Evolutionary conservation across 2,113 vertebrate genomes (phyloP).

Genomic region (Chionomys nivalis): DNA sequence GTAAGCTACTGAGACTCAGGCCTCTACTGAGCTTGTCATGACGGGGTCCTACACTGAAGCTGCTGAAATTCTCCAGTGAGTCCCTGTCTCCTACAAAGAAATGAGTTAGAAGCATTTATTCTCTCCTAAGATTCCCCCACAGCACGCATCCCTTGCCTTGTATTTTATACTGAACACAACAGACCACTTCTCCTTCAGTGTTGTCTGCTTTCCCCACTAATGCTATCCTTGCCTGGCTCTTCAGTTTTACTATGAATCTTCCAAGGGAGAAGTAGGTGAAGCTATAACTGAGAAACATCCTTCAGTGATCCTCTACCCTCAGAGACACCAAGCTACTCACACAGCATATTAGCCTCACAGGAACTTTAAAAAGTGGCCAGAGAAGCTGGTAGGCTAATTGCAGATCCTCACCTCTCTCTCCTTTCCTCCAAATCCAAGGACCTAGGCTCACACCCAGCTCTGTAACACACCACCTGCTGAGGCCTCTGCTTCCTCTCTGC

Average conservation of each 20-base stretch:
- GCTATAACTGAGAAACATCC: background rate
- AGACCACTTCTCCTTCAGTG: background rate
- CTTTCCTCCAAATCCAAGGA: no score
- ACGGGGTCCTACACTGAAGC: background rate
- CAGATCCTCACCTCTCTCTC: no score
- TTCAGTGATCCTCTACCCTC: background rate
- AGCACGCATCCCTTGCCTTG: background rate
- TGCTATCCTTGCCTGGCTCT: background rate
- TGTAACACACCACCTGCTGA: no score
- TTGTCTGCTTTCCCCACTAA: background rate
- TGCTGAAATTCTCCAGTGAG: slow-evolving; percentile 19
- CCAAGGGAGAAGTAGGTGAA: background rate
- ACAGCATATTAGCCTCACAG: background rate
- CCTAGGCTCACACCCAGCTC: no score
- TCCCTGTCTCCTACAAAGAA: slow-evolving; percentile 6
- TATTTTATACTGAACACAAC: background rate
- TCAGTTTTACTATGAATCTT: background rate
- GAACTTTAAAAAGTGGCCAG: background rate
- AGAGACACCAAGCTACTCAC: background rate
- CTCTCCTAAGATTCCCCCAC: background rate
- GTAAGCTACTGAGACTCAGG: no score
- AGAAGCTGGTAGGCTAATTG: no score
- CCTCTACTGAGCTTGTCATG: no score
- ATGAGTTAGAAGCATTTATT: slow-evolving; percentile 2
- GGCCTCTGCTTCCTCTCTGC: no score